phyloP scores from a whole-genome alignment of 2,797 vertebrate species.

The Acipenser ruthenus region DNA sequence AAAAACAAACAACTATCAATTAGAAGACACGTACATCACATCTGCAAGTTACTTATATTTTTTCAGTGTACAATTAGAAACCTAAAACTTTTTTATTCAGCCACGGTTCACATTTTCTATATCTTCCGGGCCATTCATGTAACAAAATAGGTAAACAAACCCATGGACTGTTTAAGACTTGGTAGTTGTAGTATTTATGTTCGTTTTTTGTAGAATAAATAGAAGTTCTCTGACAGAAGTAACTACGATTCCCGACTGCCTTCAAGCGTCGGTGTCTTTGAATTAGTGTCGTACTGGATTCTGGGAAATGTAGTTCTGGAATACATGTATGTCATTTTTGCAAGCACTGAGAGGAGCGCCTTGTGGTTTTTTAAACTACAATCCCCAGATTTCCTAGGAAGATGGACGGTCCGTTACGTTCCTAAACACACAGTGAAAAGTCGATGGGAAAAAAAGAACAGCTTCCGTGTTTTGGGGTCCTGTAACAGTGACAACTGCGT shows the following conservation, averaged over 20 bases:
- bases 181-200: constrained; percentile 19
- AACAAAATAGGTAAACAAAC: constrained; percentile 20
- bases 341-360: neutral
- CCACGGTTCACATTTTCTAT: neutral
- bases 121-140: constrained; percentile 23
- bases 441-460: constrained; percentile 45
- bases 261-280: neutral
- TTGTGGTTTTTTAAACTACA: constrained; percentile 34
- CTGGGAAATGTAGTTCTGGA: constrained; percentile 13
- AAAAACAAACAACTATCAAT: too few species aligned
- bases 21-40: too few species aligned
- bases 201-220: constrained; percentile 4
- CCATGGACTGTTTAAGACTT: constrained; percentile 7
- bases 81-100: too few species aligned
- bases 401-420: constrained; percentile 26
- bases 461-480: constrained; percentile 67
- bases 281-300: neutral
- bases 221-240: neutral
- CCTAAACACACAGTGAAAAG: constrained; percentile 34
- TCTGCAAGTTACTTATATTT: too few species aligned
- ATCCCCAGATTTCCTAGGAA: constrained; percentile 28
- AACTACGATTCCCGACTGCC: constrained; percentile 3
- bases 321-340: neutral
- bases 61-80: too few species aligned
- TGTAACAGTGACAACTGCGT: constrained; percentile 43